Percentiles rank a stretch among this genome's conserved stretches.
These are phyloP conservation scores for Folsomia manolachei DNA, from an alignment of 2,888 invertebrate genomes.

Conservation along the genomic window DNA sequence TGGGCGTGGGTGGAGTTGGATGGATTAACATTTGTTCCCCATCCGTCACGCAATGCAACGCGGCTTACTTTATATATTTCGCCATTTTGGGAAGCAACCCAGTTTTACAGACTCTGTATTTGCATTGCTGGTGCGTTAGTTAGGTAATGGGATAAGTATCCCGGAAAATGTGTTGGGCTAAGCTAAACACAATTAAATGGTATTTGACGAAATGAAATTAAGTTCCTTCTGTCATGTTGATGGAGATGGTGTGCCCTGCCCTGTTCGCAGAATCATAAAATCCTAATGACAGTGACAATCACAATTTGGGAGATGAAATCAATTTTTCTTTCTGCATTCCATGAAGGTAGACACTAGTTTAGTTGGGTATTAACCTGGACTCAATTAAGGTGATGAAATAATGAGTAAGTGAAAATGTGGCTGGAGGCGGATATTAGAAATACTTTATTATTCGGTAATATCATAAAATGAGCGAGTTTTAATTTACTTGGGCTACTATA, in stretches of 20 bases:
- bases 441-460: too few species aligned
- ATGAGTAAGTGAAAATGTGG: too few species aligned
- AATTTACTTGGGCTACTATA: too few species aligned
- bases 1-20: slow-evolving; percentile 4
- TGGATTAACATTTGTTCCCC: slow-evolving; percentile 3
- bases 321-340: neutral
- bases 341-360: neutral
- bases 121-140: too few species aligned
- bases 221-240: too few species aligned
- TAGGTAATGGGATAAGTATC: neutral
- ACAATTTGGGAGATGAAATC: neutral
- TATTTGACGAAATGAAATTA: neutral
- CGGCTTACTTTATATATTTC: neutral
- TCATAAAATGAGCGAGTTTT: too few species aligned
- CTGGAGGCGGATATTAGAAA: too few species aligned
- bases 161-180: too few species aligned
- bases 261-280: neutral
- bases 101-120: neutral
- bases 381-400: neutral
- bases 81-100: neutral
- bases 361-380: too few species aligned
- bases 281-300: neutral
- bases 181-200: neutral
- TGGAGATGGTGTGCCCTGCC: too few species aligned
- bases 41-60: neutral